Evolutionary conservation across 2,797 vertebrate genomes (phyloP).

Genomic region (Sciurus carolinensis): DNA sequence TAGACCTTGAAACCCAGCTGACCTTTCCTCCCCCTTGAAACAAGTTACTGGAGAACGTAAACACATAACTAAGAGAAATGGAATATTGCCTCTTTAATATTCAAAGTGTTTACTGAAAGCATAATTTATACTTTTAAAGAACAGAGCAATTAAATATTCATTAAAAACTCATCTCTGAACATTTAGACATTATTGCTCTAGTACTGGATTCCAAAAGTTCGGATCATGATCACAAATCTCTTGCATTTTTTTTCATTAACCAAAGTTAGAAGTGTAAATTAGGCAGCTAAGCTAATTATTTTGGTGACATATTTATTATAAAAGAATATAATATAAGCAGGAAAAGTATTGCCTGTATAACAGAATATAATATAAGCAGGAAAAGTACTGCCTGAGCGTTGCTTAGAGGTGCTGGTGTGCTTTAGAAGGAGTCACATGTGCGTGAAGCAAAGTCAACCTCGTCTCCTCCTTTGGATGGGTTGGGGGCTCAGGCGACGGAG

Average conservation of each 20-base stretch:
- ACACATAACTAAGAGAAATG: neutral
- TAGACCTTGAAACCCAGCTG: slow-evolving; percentile 11
- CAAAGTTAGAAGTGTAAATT: slow-evolving; percentile 61
- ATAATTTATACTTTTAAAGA: slow-evolving; percentile 72
- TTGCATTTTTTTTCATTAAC: slow-evolving; percentile 65
- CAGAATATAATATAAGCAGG: slow-evolving; percentile 47
- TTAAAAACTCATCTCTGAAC: slow-evolving; percentile 73
- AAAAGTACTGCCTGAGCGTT: neutral
- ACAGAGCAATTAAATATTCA: slow-evolving; percentile 81
- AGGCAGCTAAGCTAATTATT: slow-evolving; percentile 66
- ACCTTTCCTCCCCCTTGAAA: neutral
- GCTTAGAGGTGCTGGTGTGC: neutral
- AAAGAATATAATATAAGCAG: slow-evolving; percentile 44
- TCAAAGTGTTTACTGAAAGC: slow-evolving; percentile 59
- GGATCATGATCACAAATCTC: slow-evolving; percentile 61
- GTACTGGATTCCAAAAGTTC: slow-evolving; percentile 41
- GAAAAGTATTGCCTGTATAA: neutral
- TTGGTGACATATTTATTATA: slow-evolving; percentile 64
- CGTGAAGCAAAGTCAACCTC: too few species aligned
- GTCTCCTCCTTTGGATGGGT: accelerated
- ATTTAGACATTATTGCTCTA: slow-evolving; percentile 59
- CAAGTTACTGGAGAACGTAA: slow-evolving; percentile 53
- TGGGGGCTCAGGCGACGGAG: neutral
- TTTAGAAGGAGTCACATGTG: neutral
- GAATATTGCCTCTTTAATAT: slow-evolving; percentile 42